Conservation (phyloP, 2,797 vertebrate genomes). For the Acanthurus tractus region DNA sequence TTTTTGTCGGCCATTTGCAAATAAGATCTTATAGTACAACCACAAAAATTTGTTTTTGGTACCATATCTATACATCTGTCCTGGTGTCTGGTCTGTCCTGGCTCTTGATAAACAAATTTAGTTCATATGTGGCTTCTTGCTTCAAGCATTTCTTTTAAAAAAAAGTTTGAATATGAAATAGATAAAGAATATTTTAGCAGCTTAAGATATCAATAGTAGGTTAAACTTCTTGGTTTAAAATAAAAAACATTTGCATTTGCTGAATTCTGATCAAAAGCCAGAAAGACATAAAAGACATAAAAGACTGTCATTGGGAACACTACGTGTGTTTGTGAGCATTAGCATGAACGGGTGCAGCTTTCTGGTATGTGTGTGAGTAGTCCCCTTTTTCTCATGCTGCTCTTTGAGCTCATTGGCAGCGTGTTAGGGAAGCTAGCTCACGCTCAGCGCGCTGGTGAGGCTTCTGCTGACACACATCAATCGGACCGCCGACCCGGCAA, state of each 20-base stretch:
- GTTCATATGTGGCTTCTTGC: too few relatives aligned
- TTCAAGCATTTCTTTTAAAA: background rate
- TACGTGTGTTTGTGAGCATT: slow-evolving; percentile 42
- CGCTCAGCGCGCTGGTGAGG: slow-evolving; percentile 72
- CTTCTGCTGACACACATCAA: slow-evolving; percentile 80
- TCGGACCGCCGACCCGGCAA: slow-evolving; percentile 66
- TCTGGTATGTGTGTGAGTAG: slow-evolving; percentile 61
- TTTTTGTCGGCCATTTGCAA: background rate
- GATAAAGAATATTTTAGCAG: background rate
- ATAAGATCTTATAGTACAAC: background rate
- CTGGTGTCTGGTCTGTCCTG: background rate
- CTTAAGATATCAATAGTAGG: background rate
- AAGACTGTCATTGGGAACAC: slow-evolving; percentile 42
- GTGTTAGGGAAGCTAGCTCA: slow-evolving; percentile 73
- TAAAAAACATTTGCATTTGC: background rate
- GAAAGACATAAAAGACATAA: background rate
- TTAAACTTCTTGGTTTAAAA: background rate
- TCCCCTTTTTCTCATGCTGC: slow-evolving; percentile 72
- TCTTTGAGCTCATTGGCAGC: slow-evolving; percentile 79
- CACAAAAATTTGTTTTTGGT: background rate
- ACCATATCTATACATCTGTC: background rate
- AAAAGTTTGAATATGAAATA: background rate
- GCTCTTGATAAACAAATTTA: background rate
- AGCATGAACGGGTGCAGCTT: slow-evolving; percentile 39
- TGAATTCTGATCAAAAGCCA: slow-evolving; percentile 5